Base-by-base conservation (phyloP, 2,113 vertebrate species). In the Atherinomorus stipes region DNA sequence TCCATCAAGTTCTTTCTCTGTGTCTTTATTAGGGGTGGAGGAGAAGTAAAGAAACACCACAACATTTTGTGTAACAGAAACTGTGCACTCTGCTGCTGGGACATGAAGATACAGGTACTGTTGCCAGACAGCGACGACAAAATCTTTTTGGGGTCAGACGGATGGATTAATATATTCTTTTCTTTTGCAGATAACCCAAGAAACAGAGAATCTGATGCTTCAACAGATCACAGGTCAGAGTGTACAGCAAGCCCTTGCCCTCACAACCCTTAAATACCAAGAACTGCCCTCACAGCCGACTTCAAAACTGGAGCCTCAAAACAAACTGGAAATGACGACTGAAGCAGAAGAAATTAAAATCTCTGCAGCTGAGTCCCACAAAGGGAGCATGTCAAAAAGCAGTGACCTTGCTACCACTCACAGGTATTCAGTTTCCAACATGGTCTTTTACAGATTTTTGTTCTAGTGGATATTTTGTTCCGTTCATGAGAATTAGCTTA, bases 31-130 rank as follows among this genome's bases (percentile, higher is more conserved):
- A 92, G 89, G 69, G 89, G 73, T 75, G 57, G 64, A 61, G 71
- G 19, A 67, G 78, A 26, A 70, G 40, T 15, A 4, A 89, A 87
- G 66, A 94, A 91, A 71, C 56, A 61, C 1, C 68, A 83, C 0
- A 92, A 86, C 18, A 0, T 91, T 25, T 37, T 93, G 68, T 94
- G 93, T 76, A 84, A 94, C 64, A 90, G 44, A 71, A 90, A 77
- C 64, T 95, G 94, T 63, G 85, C 31, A 72, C 72, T 94, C 21
- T 93, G 93, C 80, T 95, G 94, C 66, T 95, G 94, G 93, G 93
- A 95, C 73, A 76, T 93, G 85, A 93, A 90, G 66, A n/a, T 93
- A 61, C 80, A 92, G 85, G 91, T 90, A 70, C 52, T 34, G 52
- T 15, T 16, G 26, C 13, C 34, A 64, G 54, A 42, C 12, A 52